These are phyloP conservation scores for Scolopax rusticola DNA, from an alignment of 2,797 vertebrate species.

Conservation along the genomic window DNA sequence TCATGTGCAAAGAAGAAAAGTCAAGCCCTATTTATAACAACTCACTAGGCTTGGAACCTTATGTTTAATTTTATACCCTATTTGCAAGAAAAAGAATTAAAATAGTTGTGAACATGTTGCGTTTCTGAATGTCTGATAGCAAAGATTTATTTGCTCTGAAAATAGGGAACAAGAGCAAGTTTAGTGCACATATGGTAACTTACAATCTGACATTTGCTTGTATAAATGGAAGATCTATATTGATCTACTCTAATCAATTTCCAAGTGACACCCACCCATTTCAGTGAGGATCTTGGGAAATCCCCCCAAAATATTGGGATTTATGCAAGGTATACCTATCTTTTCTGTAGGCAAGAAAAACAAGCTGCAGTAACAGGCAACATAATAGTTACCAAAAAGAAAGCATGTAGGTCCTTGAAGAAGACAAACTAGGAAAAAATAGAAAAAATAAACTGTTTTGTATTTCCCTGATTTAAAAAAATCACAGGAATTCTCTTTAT, in stretches of 20 bases:
- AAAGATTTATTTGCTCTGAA: background rate
- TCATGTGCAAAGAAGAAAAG: background rate
- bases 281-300: background rate
- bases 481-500: background rate
- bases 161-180: background rate
- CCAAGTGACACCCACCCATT: background rate
- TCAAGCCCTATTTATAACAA: background rate
- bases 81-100: background rate
- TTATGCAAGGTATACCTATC: background rate
- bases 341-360: background rate
- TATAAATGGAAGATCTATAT: background rate
- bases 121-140: background rate
- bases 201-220: background rate
- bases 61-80: background rate
- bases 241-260: background rate
- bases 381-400: background rate
- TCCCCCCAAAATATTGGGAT: background rate
- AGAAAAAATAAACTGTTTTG: fast-evolving
- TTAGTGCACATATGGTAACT: background rate
- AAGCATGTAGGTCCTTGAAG: background rate
- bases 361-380: background rate
- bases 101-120: background rate
- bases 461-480: background rate
- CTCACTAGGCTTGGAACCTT: background rate
- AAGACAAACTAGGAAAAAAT: background rate